Evolutionary conservation across 2,888 invertebrate genomes (phyloP).

Genomic region (Slavum lentiscoides): DNA sequence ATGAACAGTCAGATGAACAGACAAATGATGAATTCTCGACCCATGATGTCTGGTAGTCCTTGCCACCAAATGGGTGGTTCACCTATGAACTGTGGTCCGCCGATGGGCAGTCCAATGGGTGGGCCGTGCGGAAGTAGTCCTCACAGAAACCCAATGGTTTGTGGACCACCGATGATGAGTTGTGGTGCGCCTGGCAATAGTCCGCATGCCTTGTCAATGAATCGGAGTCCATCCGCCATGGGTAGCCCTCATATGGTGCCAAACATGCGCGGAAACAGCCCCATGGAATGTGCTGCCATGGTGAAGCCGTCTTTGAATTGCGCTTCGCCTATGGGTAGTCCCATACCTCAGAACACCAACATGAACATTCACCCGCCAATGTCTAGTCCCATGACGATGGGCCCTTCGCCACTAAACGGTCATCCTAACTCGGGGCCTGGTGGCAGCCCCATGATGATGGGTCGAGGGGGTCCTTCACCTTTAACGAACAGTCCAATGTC

Average conservation of each 20-base stretch:
- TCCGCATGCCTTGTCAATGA: slow-evolving; percentile 55
- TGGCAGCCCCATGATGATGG: slow-evolving; percentile 53
- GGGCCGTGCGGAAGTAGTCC: slow-evolving; percentile 55
- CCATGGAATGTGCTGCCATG: slow-evolving; percentile 59
- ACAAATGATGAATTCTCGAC: slow-evolving; percentile 57
- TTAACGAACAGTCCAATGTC: slow-evolving; percentile 52
- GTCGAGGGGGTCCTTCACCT: slow-evolving; percentile 60
- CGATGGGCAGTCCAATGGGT: slow-evolving; percentile 68
- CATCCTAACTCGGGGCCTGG: slow-evolving; percentile 56
- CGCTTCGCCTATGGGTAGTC: slow-evolving; percentile 75
- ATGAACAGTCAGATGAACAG: slow-evolving; percentile 60
- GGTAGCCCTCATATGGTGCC: slow-evolving; percentile 57
- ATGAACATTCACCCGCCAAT: slow-evolving; percentile 65
- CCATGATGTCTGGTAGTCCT: slow-evolving; percentile 61
- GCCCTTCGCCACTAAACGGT: slow-evolving; percentile 60
- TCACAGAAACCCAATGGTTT: slow-evolving; percentile 57
- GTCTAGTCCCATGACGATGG: slow-evolving; percentile 65
- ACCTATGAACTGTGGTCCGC: slow-evolving; percentile 65
- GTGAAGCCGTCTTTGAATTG: slow-evolving; percentile 55
- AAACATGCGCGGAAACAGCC: slow-evolving; percentile 60
- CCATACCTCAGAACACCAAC: slow-evolving; percentile 64
- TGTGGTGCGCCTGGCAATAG: slow-evolving; percentile 65
- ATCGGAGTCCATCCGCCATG: slow-evolving; percentile 57
- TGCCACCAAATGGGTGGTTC: slow-evolving; percentile 65
- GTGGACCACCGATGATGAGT: slow-evolving; percentile 70